Base-by-base conservation (phyloP, 1,140 invertebrate genomes). In the Ladona fulva region DNA sequence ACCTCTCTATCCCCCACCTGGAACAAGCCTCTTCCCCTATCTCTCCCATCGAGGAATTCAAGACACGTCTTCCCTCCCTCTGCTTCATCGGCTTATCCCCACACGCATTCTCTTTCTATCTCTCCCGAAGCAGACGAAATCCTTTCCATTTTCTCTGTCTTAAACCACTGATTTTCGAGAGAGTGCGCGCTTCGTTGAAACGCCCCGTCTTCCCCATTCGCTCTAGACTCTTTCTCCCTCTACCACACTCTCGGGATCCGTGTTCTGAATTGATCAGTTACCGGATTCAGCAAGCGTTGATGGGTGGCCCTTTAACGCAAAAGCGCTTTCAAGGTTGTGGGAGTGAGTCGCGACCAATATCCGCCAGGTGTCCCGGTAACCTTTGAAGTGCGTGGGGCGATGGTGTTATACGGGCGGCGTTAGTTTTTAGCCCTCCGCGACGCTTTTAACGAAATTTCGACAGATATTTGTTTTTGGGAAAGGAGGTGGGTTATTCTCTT, bases 121-220 rank as follows among this genome's bases (percentile, higher is more conserved):
- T 66, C 52, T 22, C 52, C 52, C 52, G 14, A 12, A 66, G 52
- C 52, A 16, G 52, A 19, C 52, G 14, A 66, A 66, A 66, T 66
- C 52, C 52, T 66, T 66, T 66, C 52, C 52, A 66, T 66, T 66
- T 66, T 66, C 52, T 16, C 12, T 66, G 52, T 66, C 52, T 66
- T 66, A 66, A 66, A 66, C 52, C 52, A 66, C 52, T 66, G 52
- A 66, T 66, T 66, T 66, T 66, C 52, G 52, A 66, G 52, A 66
- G 16, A 19, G n/a, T 66, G 52, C 29, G 29, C 29, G n/a, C 44
- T 52, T 52, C 44, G 10, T 11, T 66, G 52, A 66, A 66, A 66
- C n/a, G 52, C n/a, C 1, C 14, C 52, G 5, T 66, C 12, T 12
- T 66, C 52, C 52, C 52, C 52, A 19, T 6, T 12, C n/a, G 1